Evolutionary conservation across 2,888 invertebrate species (phyloP).

Genomic region (Drosophila peninsularis): DNA sequence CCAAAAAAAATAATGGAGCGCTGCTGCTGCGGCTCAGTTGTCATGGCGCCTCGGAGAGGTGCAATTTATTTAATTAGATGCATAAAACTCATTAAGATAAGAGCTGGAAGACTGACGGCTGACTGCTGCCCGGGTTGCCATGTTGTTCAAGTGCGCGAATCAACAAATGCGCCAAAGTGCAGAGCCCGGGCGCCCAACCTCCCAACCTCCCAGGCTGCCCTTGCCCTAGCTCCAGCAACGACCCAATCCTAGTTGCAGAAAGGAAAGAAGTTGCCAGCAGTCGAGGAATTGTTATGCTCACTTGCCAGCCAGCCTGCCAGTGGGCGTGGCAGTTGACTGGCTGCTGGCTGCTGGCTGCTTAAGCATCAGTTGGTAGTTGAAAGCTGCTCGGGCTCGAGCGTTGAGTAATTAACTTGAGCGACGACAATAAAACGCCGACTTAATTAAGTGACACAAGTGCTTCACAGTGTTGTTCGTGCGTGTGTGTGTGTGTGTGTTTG

Average conservation of each 20-base stretch:
- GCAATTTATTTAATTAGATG: slow-evolving; percentile 84
- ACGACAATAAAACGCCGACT: slow-evolving; percentile 76
- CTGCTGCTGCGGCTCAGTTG: slow-evolving; percentile 55
- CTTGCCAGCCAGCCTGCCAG: slow-evolving; percentile 57
- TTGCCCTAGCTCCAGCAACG: not conserved
- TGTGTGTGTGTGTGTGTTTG: slow-evolving; percentile 11
- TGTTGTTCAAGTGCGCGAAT: slow-evolving; percentile 75
- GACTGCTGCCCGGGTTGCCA: slow-evolving; percentile 34
- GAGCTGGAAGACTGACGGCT: slow-evolving; percentile 63
- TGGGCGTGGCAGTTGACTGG: slow-evolving; percentile 37
- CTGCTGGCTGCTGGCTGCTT: slow-evolving; percentile 1
- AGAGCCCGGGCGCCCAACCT: slow-evolving; percentile 8
- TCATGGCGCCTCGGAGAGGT: slow-evolving; percentile 72
- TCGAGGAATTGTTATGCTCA: slow-evolving; percentile 74
- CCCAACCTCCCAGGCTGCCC: slow-evolving; percentile 1
- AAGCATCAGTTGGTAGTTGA: slow-evolving; percentile 13
- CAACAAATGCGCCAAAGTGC: slow-evolving; percentile 79
- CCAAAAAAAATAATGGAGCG: slow-evolving; percentile 6
- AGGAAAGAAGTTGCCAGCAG: slow-evolving; percentile 46
- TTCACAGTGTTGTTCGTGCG: slow-evolving; percentile 31
- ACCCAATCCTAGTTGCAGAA: slow-evolving; percentile 10
- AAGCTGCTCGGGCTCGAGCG: slow-evolving; percentile 20
- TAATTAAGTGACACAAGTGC: slow-evolving; percentile 80
- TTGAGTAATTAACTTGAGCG: slow-evolving; percentile 79
- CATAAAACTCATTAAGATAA: slow-evolving; percentile 84